phyloP scores from a whole-genome alignment of 53 echinoderm and acorn worm genomes.

The Apostichopus leukothele region DNA sequence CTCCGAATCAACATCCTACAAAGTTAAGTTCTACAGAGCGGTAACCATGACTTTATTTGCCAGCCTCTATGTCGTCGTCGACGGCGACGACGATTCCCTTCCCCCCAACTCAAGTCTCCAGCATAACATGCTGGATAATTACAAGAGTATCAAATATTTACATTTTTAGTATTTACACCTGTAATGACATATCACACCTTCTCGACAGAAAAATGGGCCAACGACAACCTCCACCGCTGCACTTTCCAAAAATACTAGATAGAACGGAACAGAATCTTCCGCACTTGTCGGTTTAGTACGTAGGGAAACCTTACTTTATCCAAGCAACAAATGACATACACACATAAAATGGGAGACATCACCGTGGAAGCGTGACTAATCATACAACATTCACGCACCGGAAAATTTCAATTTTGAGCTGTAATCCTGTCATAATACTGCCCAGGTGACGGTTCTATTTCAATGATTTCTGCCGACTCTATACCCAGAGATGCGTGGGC shows the following conservation, averaged over 20 bases:
- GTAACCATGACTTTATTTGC: background rate
- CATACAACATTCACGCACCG: slow-evolving; percentile 44
- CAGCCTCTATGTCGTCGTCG: background rate
- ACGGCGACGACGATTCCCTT: background rate
- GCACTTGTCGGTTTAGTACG: background rate
- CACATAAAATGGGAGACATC: background rate
- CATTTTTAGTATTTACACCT: background rate
- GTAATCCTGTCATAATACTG: slow-evolving; percentile 40
- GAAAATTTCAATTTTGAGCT: slow-evolving; percentile 44
- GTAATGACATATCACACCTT: slow-evolving; percentile 23
- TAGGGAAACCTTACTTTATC: background rate
- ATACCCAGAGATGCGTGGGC: slow-evolving; percentile 35
- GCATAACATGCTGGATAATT: background rate
- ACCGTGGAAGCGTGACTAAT: slow-evolving; percentile 32
- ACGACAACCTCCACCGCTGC: background rate
- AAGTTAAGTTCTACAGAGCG: background rate
- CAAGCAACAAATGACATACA: slow-evolving; percentile 2
- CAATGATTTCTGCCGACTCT: slow-evolving; percentile 36
- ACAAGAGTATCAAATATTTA: slow-evolving; percentile 37
- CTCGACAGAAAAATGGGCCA: background rate
- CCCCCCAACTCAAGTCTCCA: background rate
- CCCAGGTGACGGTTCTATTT: slow-evolving; percentile 44
- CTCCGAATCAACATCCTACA: background rate
- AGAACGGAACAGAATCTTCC: background rate
- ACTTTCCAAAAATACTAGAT: background rate